Evolutionary conservation across 2,888 invertebrate species (phyloP), one percentile per base, ranked within the genome.

Genomic region (Ernsta delagoae): DNA sequence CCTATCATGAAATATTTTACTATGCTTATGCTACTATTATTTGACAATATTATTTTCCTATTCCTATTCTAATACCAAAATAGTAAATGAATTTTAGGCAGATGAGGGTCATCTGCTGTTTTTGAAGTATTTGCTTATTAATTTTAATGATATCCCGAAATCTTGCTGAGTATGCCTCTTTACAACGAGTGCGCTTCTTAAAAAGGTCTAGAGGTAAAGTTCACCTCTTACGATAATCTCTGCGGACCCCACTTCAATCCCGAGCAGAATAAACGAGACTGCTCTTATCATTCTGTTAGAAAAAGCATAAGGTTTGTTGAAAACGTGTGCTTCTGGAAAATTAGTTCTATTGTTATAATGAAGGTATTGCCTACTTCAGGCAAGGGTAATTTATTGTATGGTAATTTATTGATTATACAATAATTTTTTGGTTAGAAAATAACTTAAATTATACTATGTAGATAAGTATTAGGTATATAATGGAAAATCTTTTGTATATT

Each of bases 101-200:
- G 61, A 61, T 57, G 60, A 57, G 60, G 65, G 65, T 74, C 72
- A 72, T 73, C 65, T 59, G 41, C n/a, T n/a, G n/a, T n/a, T 70
- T 73, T 71, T 70, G 64, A 74, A 83, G 80, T 80, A 78, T 81
- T 78, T 82, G 79, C 85, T 86, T 87, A 85, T 88, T 88, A 89
- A 88, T 90, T 89, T 88, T 90, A 90, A 91, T 89, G 88, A 88
- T 82, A 85, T 85, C 77, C 67, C 84, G 75, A 86, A 89, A 88
- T 89, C 80, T 79, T 81, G 91, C 92, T 87, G 91, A 92, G 84
- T 78, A 78, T 71, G 83, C 81, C 84, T 74, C 88, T 92, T 75
- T 73, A 75, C 70, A 71, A 73, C 70, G 76, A 90, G 92, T 84
- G 82, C 78, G 81, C 90, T 86, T 82, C 85, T 90, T 83, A 83